phyloP scores from a whole-genome alignment of 2,888 invertebrate species.

The Meganola albula region DNA sequence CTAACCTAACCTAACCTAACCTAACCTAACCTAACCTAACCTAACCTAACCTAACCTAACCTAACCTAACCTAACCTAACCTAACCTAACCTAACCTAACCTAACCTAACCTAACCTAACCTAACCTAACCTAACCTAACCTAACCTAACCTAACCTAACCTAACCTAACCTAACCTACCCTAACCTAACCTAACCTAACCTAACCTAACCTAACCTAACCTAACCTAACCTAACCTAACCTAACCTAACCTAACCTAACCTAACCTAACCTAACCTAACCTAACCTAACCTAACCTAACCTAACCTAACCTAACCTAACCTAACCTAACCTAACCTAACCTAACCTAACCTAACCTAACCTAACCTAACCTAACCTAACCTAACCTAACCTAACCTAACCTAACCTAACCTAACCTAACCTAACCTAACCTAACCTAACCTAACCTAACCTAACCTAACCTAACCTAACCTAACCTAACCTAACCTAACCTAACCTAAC shows the following conservation, averaged over 20 bases:
- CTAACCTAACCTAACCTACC: slow-evolving; percentile 9
- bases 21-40: slow-evolving; percentile 8
- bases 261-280: slow-evolving; percentile 7
- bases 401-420: slow-evolving; percentile 24
- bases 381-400: slow-evolving; percentile 24
- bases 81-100: slow-evolving; percentile 11
- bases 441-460: slow-evolving; percentile 15
- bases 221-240: slow-evolving; percentile 9
- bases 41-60: slow-evolving; percentile 11
- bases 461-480: slow-evolving; percentile 14
- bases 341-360: slow-evolving; percentile 24
- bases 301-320: slow-evolving; percentile 16
- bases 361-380: slow-evolving; percentile 25
- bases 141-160: slow-evolving; percentile 10
- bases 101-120: slow-evolving; percentile 21
- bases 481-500: slow-evolving; percentile 13
- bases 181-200: slow-evolving; percentile 9
- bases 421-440: slow-evolving; percentile 19
- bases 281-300: slow-evolving; percentile 5
- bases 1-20: slow-evolving; percentile 6
- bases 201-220: slow-evolving; percentile 8
- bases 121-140: slow-evolving; percentile 7
- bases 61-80: slow-evolving; percentile 12
- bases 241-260: slow-evolving; percentile 8
- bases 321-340: slow-evolving; percentile 22